Base-by-base conservation (phyloP, 53 echinoderm and acorn worm species). In the Echinarachnius parma region DNA sequence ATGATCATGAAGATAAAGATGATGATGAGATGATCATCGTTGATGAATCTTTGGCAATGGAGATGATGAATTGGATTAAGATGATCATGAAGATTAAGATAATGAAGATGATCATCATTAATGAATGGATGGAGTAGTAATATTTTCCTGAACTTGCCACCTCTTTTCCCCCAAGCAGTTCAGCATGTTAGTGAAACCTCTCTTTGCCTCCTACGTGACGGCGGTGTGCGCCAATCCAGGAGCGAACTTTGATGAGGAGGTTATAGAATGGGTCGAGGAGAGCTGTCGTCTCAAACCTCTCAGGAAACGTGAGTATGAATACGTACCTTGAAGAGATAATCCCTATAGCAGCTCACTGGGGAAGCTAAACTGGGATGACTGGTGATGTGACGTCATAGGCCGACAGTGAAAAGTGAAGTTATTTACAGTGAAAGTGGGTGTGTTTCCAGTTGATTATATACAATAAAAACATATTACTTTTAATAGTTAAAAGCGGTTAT, bases 191-290 rank as follows among this genome's bases (percentile, higher is more conserved):
- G 69, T 82, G 19, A 61, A 74, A 3, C 84, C 90, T 0, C 48
- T 96, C 23, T 96, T 96, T 56, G 53, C 68, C 36, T 82, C 91
- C 0, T 96, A 88, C 53, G 45, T 85, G 28, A 75, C 60, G 21
- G 80, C 90, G 2, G 71, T 96, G 14, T 78, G 84, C 31, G 67
- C 77, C 13, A 79, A 77, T 15, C 80, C 91, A 11, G 63, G 78
- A 10, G 64, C 69, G 16, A 65, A 82, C 56, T 85, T 98, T 54
- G 80, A 85, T n/a, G 76, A 69, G 20, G 83, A 81, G 20, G 85
- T 98, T n/a, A 64, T 66, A 0, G 82, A 79, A 2, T 98, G 98
- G 98, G 68, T 86, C 0, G 98, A 98, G 20, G 85, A 92, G 52
- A 78, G 81, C 47, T 98, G 98, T 67, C 71, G 85, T 61, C 78